Percentiles rank a stretch among this genome's conserved stretches.
Evolutionary conservation across 2,797 vertebrate genomes (phyloP).

Genomic region (Loriculus beryllinus): DNA sequence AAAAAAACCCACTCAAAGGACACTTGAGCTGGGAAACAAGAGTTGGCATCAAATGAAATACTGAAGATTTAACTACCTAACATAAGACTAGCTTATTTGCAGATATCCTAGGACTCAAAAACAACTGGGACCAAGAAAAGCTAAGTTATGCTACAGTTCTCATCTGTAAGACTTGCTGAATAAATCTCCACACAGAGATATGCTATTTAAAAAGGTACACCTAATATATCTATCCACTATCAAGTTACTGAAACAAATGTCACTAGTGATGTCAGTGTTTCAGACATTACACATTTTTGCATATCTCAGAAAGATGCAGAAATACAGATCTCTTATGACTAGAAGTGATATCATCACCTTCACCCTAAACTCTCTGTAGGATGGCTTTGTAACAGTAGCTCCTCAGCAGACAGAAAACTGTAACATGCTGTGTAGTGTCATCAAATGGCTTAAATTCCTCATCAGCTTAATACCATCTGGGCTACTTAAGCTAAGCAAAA

Average conservation of each 20-base stretch:
- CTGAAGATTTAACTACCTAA: not conserved
- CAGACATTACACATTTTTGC: not conserved
- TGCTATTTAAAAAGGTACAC: not conserved
- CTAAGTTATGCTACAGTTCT: not conserved
- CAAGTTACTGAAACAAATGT: not conserved
- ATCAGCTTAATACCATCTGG: conserved; percentile 30
- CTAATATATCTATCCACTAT: not conserved
- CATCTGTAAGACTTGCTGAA: not conserved
- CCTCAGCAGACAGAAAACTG: not conserved
- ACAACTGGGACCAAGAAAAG: not conserved
- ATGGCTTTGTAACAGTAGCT: not conserved
- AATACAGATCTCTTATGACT: not conserved
- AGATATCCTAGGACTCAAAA: not conserved
- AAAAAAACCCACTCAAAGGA: not conserved
- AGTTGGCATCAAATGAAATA: not conserved
- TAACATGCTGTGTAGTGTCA: not conserved
- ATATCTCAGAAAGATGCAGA: not conserved
- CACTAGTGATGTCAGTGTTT: not conserved
- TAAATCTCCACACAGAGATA: not conserved
- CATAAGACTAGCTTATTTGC: not conserved
- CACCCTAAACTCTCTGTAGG: not conserved
- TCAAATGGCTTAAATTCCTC: conserved; percentile 49
- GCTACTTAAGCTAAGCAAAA: conserved; percentile 11
- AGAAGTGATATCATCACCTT: not conserved
- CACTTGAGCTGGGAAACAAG: not conserved